Conservation (phyloP, 2,888 invertebrate species). For the Athalia cordata region DNA sequence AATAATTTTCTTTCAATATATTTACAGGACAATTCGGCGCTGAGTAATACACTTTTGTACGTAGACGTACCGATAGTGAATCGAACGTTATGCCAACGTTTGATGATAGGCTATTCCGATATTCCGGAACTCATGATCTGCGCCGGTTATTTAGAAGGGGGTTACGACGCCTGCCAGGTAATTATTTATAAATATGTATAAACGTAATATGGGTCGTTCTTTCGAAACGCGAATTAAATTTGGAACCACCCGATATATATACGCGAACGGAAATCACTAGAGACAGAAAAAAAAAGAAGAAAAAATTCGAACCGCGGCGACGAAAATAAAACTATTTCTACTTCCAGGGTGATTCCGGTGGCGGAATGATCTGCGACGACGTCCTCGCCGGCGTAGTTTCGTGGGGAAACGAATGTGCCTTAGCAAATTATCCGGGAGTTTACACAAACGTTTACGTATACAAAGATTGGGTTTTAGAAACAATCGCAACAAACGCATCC, state of each 20-base stretch:
- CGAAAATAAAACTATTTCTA: too few relatives aligned
- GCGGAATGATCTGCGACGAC: conserved; percentile 50
- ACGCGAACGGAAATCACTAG: background rate
- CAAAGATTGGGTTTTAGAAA: conserved; percentile 24
- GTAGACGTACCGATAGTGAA: conserved; percentile 21
- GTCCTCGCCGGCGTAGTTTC: conserved; percentile 16
- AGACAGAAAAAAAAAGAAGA: background rate
- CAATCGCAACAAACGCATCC: conserved; percentile 13
- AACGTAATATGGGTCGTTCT: too few relatives aligned
- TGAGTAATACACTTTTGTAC: conserved; percentile 20
- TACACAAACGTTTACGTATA: conserved; percentile 27
- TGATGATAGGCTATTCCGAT: conserved; percentile 29
- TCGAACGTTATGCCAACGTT: conserved; percentile 7
- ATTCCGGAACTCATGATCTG: conserved; percentile 30
- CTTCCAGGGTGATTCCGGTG: conserved; percentile 32
- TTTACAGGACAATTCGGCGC: conserved; percentile 8
- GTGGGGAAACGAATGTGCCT: conserved; percentile 24
- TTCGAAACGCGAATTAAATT: background rate
- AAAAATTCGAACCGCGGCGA: too few relatives aligned
- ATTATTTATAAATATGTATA: background rate
- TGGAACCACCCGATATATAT: background rate
- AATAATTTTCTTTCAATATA: background rate
- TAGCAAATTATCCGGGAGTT: conserved; percentile 26
- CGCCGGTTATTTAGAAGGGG: conserved; percentile 33
- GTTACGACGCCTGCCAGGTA: conserved; percentile 34